Base-by-base conservation (phyloP, 2,113 vertebrate species). In the Cryptotis parvus region DNA sequence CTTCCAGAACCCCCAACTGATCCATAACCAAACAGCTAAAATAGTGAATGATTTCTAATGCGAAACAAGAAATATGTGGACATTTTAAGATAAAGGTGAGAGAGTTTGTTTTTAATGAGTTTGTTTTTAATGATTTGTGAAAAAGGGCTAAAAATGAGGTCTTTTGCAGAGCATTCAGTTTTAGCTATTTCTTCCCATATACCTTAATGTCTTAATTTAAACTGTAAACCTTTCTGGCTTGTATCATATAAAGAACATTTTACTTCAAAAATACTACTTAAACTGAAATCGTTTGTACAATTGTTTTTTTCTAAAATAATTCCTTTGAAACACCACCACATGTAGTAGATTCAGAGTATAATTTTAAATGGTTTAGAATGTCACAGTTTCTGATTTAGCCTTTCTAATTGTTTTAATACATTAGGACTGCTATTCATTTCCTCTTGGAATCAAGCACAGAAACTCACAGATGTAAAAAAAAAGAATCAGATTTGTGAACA, bases 201-300 rank as follows among this genome's bases (percentile, higher is more conserved):
- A 79, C 76, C 9, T n/a, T 77, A 79, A 39, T 79, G 20, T 83
- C 31, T 35, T 94, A 55, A 49, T 80, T 74, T 86, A 74, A 85
- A 68, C 75, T 65, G 7, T 6, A 77, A 75, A 70, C 1, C 10
- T 63, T 63, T 90, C 8, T 83, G 73, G n/a, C 6, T 83, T 88
- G 0, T 83, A 33, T 76, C 29, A 29, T 80, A 84, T 39, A 90
- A 65, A 90, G 45, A 41, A 39, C 7, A 86, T 70, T 73, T 83
- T 81, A 4, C 24, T 91, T 92, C 15, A 83, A 89, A 84, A 41
- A 89, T 66, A 80, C 91, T 0, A n/a, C 49, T 91, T 70, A 74
- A 82, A 78, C 37, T 82, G 31, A 87, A 95, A 77, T 94, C 10
- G 84, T 77, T 69, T 58, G 55, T 58, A 22, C 55, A 58, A 58